Percentiles rank a stretch among this genome's conserved stretches.
These are phyloP conservation scores for Anoura caudifer DNA, from an alignment of 2,113 vertebrate genomes.

Conservation along the genomic window DNA sequence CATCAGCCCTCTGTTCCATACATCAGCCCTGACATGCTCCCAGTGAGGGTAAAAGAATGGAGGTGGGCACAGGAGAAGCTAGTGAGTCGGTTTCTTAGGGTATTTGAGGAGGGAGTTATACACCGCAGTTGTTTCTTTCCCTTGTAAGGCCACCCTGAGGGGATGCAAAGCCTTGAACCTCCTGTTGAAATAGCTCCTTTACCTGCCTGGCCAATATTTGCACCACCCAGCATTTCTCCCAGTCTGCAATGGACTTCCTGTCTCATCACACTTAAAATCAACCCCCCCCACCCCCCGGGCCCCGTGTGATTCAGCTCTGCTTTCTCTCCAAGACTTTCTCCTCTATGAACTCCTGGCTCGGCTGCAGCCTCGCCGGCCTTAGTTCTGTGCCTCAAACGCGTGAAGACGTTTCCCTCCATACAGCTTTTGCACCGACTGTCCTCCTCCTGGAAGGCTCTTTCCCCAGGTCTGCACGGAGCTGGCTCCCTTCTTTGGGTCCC, in stretches of 20 bases:
- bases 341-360: neutral
- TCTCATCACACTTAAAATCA: neutral
- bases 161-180: neutral
- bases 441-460: neutral
- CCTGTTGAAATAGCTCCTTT: neutral
- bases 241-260: neutral
- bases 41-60: too few relatives aligned
- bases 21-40: neutral
- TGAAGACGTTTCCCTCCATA: neutral
- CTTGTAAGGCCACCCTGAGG: neutral
- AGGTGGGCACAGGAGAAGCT: neutral
- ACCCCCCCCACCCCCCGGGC: neutral
- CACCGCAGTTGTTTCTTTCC: neutral
- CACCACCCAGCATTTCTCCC: neutral
- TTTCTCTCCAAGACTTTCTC: neutral
- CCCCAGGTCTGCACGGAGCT: neutral
- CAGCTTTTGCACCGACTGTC: neutral
- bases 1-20: neutral
- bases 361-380: neutral
- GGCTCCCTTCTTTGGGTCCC: neutral
- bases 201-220: too few relatives aligned
- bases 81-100: neutral
- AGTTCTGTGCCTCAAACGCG: neutral
- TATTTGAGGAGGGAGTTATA: accelerated
- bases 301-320: neutral